Conservation (phyloP, 2,797 vertebrate genomes). For the Neosilurus mollespiculum region DNA sequence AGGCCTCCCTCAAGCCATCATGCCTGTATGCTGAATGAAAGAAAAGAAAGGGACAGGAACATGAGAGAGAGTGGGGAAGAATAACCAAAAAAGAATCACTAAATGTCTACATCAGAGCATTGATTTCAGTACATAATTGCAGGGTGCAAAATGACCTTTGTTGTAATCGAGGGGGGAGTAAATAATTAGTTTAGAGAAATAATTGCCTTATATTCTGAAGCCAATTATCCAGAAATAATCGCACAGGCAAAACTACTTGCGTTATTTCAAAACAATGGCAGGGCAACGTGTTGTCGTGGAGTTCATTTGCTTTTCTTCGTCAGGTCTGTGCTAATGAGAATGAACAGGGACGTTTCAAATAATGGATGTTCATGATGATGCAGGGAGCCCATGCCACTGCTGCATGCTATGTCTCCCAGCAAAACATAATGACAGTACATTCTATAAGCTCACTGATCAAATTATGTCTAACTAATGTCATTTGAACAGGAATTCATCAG, state of each 20-base stretch:
- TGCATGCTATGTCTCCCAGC: conserved; percentile 50
- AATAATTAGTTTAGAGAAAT: conserved; percentile 62
- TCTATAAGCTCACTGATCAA: conserved; percentile 50
- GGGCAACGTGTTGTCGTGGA: conserved; percentile 46
- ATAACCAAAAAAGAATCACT: conserved; percentile 21
- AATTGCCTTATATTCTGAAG: conserved; percentile 59
- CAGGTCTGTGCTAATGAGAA: conserved; percentile 60
- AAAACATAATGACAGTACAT: conserved; percentile 33
- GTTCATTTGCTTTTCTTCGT: conserved; percentile 50
- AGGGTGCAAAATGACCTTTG: conserved; percentile 62
- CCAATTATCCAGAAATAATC: conserved; percentile 68
- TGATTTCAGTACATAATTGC: conserved; percentile 68
- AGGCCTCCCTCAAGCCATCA: conserved; percentile 78
- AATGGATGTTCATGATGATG: conserved; percentile 57
- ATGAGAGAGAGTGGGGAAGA: neutral
- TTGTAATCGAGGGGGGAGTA: conserved; percentile 44
- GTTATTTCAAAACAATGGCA: conserved; percentile 61
- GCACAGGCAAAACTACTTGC: conserved; percentile 50
- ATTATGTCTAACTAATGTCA: conserved; percentile 41
- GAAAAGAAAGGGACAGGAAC: conserved; percentile 18
- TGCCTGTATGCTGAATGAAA: conserved; percentile 63
- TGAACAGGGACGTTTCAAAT: conserved; percentile 51
- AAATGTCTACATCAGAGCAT: conserved; percentile 54
- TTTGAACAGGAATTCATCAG: conserved; percentile 50
- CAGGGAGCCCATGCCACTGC: conserved; percentile 47